Conservation (phyloP, 2,113 vertebrate genomes). For the Notarius quadriscutis region DNA sequence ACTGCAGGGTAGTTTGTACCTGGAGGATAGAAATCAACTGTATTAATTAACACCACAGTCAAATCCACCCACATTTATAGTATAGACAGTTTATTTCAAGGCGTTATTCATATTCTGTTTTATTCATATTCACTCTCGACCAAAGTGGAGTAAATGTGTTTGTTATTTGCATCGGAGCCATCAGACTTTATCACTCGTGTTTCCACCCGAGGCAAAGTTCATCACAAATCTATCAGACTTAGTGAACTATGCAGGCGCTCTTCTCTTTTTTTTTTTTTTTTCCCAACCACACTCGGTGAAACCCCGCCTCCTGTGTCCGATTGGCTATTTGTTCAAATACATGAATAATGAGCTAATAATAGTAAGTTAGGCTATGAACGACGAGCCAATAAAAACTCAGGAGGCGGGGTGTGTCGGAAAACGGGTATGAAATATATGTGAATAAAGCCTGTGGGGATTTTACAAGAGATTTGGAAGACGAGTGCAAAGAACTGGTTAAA, state of each 20-base stretch:
- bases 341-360: neutral
- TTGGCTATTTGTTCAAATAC: neutral
- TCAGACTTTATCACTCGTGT: neutral
- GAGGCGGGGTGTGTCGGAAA: neutral
- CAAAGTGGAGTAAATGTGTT: neutral
- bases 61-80: neutral
- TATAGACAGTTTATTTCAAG: neutral
- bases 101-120: neutral
- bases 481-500: neutral
- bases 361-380: neutral
- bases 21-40: neutral
- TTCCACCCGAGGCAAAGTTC: conserved; percentile 42
- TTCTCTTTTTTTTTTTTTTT: neutral
- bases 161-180: neutral
- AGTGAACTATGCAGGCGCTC: neutral
- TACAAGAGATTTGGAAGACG: neutral
- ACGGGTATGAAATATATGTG: neutral
- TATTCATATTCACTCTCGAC: neutral
- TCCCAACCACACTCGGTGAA: neutral
- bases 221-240: neutral
- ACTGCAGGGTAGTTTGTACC: neutral
- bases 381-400: neutral
- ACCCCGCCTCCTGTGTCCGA: neutral
- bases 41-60: neutral
- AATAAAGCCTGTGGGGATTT: neutral